Evolutionary conservation across 2,888 invertebrate species (phyloP), one percentile per base, ranked within the genome.

Genomic region (Drosophila quinaria): DNA sequence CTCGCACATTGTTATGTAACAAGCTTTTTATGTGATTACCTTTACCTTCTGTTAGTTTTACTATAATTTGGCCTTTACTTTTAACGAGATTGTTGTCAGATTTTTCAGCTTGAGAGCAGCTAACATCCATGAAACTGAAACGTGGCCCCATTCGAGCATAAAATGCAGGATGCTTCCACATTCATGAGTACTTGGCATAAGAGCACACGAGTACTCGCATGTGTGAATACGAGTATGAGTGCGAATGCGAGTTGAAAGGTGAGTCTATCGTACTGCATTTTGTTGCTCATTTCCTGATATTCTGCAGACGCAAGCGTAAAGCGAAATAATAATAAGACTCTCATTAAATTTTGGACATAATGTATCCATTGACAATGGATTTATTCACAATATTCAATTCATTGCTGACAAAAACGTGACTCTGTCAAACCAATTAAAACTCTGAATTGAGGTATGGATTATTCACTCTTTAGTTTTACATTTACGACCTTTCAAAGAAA

Each of bases 21-120:
- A 84, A 87, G 83, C 78, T 75, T 87, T 83, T 84, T 87, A 89
- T 87, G 89, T 87, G 83, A 84, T 89, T 84, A 89, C 84, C 84
- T 84, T 87, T 84, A 84, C 85, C 86, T 81, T 78, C 85, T 89
- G 89, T 89, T 89, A 84, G 84, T 87, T 87, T 89, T 75, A 78
- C 84, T 89, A 84, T 89, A 84, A 84, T 84, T 84, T 89, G 84
- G 87, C 76, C 84, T 81, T 84, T 89, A 87, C 75, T 78, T 87
- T 89, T 84, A 89, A 89, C 87, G 84, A 84, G 89, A 81, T 78
- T 87, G 89, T 89, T 84, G 72, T 59, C 60, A 88, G 87, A 87
- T 84, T 83, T 80, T 86, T 44, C 47, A 56, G 59, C 64, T 52
- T 51, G 72, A 59, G 49, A 42, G 47, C 61, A 50, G 71, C 54